Evolutionary conservation across 2,888 invertebrate species (phyloP).

Genomic region (Drosophila mercatorum): DNA sequence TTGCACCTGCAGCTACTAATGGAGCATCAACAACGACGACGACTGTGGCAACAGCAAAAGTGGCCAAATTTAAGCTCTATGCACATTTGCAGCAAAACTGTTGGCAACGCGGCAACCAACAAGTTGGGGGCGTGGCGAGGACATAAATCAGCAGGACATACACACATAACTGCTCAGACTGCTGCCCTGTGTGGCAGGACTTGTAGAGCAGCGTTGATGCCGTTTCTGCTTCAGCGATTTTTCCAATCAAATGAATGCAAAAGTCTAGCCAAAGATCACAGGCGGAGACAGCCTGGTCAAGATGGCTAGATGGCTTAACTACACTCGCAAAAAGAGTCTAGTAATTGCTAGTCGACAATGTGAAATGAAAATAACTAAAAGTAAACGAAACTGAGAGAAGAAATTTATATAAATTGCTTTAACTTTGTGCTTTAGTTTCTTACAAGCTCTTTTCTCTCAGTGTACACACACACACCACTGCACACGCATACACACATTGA

Average conservation of each 20-base stretch:
- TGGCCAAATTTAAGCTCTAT: conserved; percentile 33
- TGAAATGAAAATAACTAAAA: neutral
- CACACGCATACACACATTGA: conserved; percentile 16
- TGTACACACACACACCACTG: conserved; percentile 13
- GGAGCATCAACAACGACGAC: conserved; percentile 10
- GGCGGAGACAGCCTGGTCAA: conserved; percentile 41
- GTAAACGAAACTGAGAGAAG: too few species aligned
- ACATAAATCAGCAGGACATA: conserved; percentile 42
- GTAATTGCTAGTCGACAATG: neutral
- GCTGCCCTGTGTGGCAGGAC: neutral
- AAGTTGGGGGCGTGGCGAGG: neutral
- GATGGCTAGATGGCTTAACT: conserved; percentile 41
- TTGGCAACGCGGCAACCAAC: conserved; percentile 15
- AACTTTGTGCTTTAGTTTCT: too few species aligned
- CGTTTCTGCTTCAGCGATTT: conserved; percentile 75
- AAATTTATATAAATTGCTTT: neutral
- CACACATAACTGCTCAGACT: neutral
- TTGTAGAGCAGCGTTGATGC: conserved; percentile 51
- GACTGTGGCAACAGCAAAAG: conserved; percentile 11
- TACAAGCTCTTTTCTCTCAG: neutral
- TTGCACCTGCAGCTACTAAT: conserved; percentile 26
- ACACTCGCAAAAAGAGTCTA: neutral
- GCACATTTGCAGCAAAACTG: conserved; percentile 38
- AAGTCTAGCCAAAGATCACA: conserved; percentile 65
- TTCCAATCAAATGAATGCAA: conserved; percentile 82